These are phyloP conservation scores for Piezodorus guildinii DNA, from an alignment of 1,140 invertebrate species.

Conservation along the genomic window DNA sequence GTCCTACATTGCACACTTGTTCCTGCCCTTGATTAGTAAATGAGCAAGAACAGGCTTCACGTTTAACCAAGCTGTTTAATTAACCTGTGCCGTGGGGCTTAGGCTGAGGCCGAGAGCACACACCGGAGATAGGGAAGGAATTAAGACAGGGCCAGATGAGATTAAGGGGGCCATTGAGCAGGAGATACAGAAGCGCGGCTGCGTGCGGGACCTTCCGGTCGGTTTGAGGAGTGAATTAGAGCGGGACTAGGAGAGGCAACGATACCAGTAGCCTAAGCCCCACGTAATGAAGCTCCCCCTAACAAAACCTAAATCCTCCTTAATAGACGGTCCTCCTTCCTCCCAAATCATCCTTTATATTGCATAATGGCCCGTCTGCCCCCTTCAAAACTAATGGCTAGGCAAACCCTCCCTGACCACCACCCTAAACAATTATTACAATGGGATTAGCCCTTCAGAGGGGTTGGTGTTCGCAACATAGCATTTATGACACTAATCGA, in stretches of 20 bases:
- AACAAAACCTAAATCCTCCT: conserved; percentile 16
- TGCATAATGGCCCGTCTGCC: conserved; percentile 18
- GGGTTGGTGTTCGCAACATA: no score
- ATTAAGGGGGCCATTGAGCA: no score
- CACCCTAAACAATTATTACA: conserved; percentile 7
- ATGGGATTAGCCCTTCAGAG: neutral
- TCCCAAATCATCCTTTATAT: conserved; percentile 22
- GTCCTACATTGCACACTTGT: no score
- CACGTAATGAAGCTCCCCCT: conserved; percentile 17
- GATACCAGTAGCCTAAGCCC: conserved; percentile 17
- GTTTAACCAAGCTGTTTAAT: no score
- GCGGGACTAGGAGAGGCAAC: neutral
- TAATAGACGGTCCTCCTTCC: conserved; percentile 15
- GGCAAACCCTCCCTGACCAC: conserved; percentile 12
- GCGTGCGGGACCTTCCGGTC: conserved; percentile 1
- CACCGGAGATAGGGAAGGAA: no score
- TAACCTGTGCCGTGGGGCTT: no score
- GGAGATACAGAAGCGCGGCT: no score
- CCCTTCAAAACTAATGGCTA: conserved; percentile 18
- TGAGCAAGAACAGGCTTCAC: no score
- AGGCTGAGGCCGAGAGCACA: no score
- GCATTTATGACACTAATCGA: no score
- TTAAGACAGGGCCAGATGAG: no score
- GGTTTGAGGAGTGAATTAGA: conserved; percentile 8
- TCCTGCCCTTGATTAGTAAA: no score